Evolutionary conservation across 2,888 invertebrate genomes (phyloP).

Genomic region (Tridacna gigas): DNA sequence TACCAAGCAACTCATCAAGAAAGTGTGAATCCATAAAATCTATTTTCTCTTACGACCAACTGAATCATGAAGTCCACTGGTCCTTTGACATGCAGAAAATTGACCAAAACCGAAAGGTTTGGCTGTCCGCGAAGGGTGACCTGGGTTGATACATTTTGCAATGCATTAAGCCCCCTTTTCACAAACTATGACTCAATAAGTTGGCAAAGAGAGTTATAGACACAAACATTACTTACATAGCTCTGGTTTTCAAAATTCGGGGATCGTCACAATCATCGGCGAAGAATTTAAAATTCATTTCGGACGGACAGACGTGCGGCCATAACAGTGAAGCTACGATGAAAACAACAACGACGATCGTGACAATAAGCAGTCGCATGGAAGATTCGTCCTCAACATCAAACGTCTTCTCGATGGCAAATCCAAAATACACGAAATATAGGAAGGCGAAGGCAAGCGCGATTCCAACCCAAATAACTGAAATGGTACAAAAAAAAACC

Average conservation of each 20-base stretch:
- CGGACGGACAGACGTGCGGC: constrained; percentile 5
- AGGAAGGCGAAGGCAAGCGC: constrained; percentile 30
- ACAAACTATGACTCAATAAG: no score
- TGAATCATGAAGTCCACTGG: no score
- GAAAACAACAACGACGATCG: constrained; percentile 62
- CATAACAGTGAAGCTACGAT: constrained; percentile 31
- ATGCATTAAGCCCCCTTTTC: no score
- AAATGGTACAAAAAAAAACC: constrained; percentile 6
- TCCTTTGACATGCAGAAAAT: no score
- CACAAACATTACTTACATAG: constrained; percentile 4
- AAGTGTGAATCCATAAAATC: no score
- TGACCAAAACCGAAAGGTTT: no score
- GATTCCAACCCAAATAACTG: constrained; percentile 44
- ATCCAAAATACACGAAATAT: constrained; percentile 78
- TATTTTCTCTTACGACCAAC: no score
- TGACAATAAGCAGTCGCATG: constrained; percentile 77
- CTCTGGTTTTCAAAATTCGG: neutral
- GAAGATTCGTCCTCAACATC: constrained; percentile 73
- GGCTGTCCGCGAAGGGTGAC: no score
- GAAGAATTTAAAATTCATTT: constrained; percentile 3
- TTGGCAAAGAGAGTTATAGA: no score
- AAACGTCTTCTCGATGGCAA: constrained; percentile 74
- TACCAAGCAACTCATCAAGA: no score
- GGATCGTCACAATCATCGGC: constrained; percentile 13
- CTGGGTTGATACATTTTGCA: no score